Base-by-base conservation (phyloP, 2,113 vertebrate genomes). In the Crotophaga sulcirostris region DNA sequence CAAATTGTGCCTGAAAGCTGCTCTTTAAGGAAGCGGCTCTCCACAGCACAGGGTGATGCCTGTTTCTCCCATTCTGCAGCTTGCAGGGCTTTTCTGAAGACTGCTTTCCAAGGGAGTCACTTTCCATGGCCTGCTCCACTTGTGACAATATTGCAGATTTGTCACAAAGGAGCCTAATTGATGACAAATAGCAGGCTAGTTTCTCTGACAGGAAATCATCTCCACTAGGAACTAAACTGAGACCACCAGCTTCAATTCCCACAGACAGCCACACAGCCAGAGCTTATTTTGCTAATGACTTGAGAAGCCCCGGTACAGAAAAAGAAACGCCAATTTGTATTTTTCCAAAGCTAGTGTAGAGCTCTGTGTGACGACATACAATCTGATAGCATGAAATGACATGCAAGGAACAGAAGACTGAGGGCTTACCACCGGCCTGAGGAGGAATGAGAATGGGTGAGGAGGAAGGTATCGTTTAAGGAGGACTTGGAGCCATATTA, bases 401-500 rank as follows among this genome's bases (percentile, higher is more conserved):
- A 0, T 80, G 75, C 3, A 2, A 56, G 51, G 69, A 92, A 74
- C 38, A 54, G 69, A 68, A 88, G 62, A 91, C 82, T 73, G 44
- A 86, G 56, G 55, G 73, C 90, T 78, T 70, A 62, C 73, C 87
- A 20, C 8, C 2, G n/a, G 69, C 52, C 87, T 82, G 90, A 91
- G 84, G 62, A 95, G 68, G 60, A 90, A 94, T 78, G 79, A 72
- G 81, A 94, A 96, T 70, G 74, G 24, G 36, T 29, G 34, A 97
- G 93, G 89, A 93, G 73, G 80, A 93, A 89, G 85, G 74, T 94
- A 88, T n/a, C 68, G 80, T 95, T 97, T 96, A 93, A 96, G 92
- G 78, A 94, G 87, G 93, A 97, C 92, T 94, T 86, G 74, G 87
- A 97, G 90, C 78, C 94, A 40, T 94, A 96, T 92, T 95, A 96